Percentiles rank a stretch among this genome's conserved stretches.
phyloP scores from a whole-genome alignment of 2,113 vertebrate genomes.

The Polyodon spathula region DNA sequence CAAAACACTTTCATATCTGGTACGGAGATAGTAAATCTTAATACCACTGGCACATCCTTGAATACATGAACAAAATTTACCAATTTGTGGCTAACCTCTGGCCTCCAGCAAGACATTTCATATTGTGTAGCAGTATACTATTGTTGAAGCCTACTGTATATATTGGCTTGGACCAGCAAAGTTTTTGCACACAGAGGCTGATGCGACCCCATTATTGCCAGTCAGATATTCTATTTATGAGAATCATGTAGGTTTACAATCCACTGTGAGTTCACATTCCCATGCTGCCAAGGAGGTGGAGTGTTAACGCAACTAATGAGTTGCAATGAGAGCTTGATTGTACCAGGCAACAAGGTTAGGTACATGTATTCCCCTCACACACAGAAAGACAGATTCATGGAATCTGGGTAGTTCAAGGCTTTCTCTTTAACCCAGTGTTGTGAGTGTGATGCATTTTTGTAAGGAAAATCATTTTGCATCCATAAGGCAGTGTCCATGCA shows the following conservation, averaged over 20 bases:
- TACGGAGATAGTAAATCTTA: too few species aligned
- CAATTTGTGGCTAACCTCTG: too few species aligned
- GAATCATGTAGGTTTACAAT: neutral
- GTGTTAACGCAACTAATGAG: slow-evolving; percentile 5
- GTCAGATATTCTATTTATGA: neutral
- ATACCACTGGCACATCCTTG: too few species aligned
- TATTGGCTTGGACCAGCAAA: too few species aligned
- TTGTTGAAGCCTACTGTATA: too few species aligned
- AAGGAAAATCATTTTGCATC: too few species aligned
- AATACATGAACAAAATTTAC: too few species aligned
- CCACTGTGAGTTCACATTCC: neutral
- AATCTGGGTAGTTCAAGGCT: neutral
- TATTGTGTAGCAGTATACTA: too few species aligned
- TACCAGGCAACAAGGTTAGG: neutral
- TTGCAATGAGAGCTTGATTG: slow-evolving; percentile 1
- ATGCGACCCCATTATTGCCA: neutral
- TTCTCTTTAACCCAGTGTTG: neutral
- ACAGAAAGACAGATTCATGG: neutral
- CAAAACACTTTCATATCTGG: too few species aligned
- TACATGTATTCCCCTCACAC: neutral
- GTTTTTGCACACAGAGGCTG: too few species aligned
- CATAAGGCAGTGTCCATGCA: too few species aligned
- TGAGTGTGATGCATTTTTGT: neutral
- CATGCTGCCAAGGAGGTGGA: neutral
- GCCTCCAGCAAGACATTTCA: too few species aligned